These are phyloP conservation scores for Salpingus planirostris DNA, from an alignment of 2,888 invertebrate species.

Conservation along the genomic window DNA sequence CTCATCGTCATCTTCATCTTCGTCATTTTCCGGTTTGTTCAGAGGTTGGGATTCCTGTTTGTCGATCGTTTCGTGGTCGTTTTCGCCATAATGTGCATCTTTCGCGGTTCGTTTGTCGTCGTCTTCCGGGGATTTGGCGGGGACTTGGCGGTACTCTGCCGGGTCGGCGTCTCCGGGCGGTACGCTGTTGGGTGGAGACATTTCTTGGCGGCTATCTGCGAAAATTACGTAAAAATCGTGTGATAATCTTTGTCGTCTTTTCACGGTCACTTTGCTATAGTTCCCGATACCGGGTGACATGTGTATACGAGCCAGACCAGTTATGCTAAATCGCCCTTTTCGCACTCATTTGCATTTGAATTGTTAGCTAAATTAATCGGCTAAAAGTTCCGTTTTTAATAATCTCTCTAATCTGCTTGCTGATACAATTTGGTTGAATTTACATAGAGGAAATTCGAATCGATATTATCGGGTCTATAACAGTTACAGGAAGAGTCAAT, in stretches of 20 bases:
- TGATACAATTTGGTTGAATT: no score
- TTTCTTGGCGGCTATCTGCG: slow-evolving; percentile 8
- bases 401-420: no score
- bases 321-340: slow-evolving; percentile 11
- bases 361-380: no score
- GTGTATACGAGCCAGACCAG: slow-evolving; percentile 5
- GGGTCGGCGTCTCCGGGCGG: slow-evolving; percentile 22
- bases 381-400: no score
- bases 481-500: no score
- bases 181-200: slow-evolving; percentile 29
- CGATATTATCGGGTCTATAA: no score
- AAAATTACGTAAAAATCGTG: slow-evolving; percentile 8
- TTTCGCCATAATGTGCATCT: slow-evolving; percentile 7
- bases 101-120: no score
- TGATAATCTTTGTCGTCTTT: slow-evolving; percentile 4
- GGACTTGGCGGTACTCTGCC: slow-evolving; percentile 22
- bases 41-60: slow-evolving; percentile 7
- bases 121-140: slow-evolving; percentile 16
- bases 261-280: slow-evolving; percentile 6
- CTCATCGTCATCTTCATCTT: slow-evolving; percentile 17
- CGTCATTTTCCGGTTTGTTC: neutral
- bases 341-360: slow-evolving; percentile 8
- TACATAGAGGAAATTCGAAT: no score
- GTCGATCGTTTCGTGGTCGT: slow-evolving; percentile 4
- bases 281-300: slow-evolving; percentile 1